phyloP scores from a whole-genome alignment of 2,797 vertebrate genomes.

The Notolepis coatsorum region DNA sequence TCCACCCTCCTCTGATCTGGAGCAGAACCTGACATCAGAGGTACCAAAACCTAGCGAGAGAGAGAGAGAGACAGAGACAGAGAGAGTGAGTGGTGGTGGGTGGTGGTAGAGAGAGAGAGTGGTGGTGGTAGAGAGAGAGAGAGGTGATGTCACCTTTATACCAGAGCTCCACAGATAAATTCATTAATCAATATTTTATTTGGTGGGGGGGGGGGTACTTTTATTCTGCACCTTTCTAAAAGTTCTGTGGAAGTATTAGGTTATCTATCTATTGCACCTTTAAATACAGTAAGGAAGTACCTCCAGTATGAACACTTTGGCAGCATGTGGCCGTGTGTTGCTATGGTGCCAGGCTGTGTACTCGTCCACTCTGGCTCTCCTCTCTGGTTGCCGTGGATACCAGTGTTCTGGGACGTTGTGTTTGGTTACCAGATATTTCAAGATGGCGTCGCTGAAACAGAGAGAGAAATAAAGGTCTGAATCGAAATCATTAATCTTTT shows the following conservation, averaged over 20 bases:
- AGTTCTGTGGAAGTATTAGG: too few relatives aligned
- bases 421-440: slow-evolving; percentile 76
- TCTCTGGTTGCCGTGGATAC: slow-evolving; percentile 76
- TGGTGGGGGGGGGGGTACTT: too few relatives aligned
- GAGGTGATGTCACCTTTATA: too few relatives aligned
- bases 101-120: too few relatives aligned
- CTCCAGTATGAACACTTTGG: slow-evolving; percentile 78
- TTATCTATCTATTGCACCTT: too few relatives aligned
- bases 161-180: too few relatives aligned
- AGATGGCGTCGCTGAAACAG: slow-evolving; percentile 75
- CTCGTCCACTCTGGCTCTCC: slow-evolving; percentile 77
- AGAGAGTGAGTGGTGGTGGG: too few relatives aligned
- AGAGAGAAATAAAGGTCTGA: slow-evolving; percentile 1
- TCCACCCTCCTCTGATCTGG: slow-evolving; percentile 55
- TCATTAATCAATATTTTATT: too few relatives aligned
- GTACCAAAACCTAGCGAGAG: slow-evolving; percentile 69
- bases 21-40: slow-evolving; percentile 48
- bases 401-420: slow-evolving; percentile 73
- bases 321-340: slow-evolving; percentile 69
- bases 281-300: too few relatives aligned
- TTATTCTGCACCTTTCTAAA: too few relatives aligned
- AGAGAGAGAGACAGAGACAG: background rate
- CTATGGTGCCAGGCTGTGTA: slow-evolving; percentile 83
- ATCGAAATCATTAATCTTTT: too few relatives aligned
- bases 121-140: too few relatives aligned